These are phyloP conservation scores for Papilio helenus DNA, from an alignment of 1,140 invertebrate species.

Conservation along the genomic window DNA sequence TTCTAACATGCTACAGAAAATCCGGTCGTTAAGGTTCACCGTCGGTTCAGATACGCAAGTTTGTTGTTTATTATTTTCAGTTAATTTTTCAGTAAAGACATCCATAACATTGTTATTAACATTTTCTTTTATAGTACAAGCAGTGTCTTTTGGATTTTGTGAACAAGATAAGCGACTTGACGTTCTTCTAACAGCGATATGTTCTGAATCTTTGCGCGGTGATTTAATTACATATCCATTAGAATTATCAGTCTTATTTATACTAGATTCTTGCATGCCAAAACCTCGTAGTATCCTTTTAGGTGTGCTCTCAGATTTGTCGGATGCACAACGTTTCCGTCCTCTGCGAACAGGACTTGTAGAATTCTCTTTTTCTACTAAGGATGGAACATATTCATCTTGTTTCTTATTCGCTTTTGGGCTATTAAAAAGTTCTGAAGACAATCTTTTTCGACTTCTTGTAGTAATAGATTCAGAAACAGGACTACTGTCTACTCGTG, in stretches of 20 bases:
- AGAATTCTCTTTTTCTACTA: conserved; percentile 34
- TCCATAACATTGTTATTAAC: conserved; percentile 49
- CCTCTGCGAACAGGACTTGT: neutral
- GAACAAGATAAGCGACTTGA: conserved; percentile 1
- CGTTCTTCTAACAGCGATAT: neutral
- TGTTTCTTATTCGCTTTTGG: neutral
- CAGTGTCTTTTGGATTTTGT: neutral
- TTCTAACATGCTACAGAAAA: conserved; percentile 67
- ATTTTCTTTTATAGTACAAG: conserved; percentile 8
- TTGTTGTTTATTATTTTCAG: conserved; percentile 28
- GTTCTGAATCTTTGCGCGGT: conserved; percentile 5
- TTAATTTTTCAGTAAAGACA: conserved; percentile 43
- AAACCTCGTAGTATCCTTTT: conserved; percentile 31
- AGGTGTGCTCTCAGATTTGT: conserved; percentile 23
- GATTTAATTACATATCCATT: conserved; percentile 18
- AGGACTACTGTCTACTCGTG: neutral
- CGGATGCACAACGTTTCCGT: conserved; percentile 24
- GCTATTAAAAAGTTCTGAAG: conserved; percentile 7
- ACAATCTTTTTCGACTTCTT: conserved; percentile 33
- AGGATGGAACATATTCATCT: neutral
- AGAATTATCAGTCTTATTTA: conserved; percentile 2
- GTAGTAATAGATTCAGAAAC: conserved; percentile 5
- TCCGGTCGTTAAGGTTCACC: conserved; percentile 53
- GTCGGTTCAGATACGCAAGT: conserved; percentile 9
- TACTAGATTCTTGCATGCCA: neutral